These are phyloP conservation scores for Dryas iulia DNA, from an alignment of 1,140 invertebrate genomes.

Conservation along the genomic window DNA sequence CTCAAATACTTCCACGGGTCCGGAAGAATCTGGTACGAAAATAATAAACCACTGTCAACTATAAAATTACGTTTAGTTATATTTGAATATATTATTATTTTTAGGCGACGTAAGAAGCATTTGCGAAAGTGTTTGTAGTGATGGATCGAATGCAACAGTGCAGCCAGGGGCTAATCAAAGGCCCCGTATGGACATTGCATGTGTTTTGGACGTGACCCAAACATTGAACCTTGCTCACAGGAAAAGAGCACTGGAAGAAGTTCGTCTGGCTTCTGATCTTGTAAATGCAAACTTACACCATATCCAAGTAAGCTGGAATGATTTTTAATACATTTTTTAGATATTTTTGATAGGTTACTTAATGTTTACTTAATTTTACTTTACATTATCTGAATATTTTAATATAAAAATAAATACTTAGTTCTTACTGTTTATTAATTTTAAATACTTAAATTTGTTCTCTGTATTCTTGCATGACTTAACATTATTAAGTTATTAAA, in stretches of 20 bases:
- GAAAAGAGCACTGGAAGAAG: constrained; percentile 91
- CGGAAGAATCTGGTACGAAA: constrained; percentile 67
- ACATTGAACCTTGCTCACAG: constrained; percentile 86
- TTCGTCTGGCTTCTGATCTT: constrained; percentile 88
- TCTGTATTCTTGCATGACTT: not conserved
- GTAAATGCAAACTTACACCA: constrained; percentile 91
- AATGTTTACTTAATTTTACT: not conserved
- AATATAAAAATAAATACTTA: not conserved
- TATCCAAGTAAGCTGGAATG: constrained; percentile 84
- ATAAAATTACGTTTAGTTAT: not conserved
- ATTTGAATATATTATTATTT: constrained; percentile 42
- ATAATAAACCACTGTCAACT: constrained; percentile 10
- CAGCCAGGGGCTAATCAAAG: constrained; percentile 78
- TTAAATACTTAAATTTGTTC: not conserved
- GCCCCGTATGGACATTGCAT: constrained; percentile 93
- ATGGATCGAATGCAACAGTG: constrained; percentile 85
- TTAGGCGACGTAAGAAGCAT: constrained; percentile 82
- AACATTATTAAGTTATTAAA: not conserved
- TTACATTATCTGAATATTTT: too few species aligned
- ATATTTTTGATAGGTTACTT: not conserved
- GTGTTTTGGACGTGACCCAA: constrained; percentile 92
- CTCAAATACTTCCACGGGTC: constrained; percentile 56
- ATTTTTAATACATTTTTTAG: not conserved
- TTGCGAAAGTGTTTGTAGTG: constrained; percentile 88
- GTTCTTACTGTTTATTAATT: not conserved